Percentiles rank a stretch among this genome's conserved stretches.
These are phyloP conservation scores for Adrianichthys oophorus DNA, from an alignment of 2,797 vertebrate genomes.

Conservation along the genomic window DNA sequence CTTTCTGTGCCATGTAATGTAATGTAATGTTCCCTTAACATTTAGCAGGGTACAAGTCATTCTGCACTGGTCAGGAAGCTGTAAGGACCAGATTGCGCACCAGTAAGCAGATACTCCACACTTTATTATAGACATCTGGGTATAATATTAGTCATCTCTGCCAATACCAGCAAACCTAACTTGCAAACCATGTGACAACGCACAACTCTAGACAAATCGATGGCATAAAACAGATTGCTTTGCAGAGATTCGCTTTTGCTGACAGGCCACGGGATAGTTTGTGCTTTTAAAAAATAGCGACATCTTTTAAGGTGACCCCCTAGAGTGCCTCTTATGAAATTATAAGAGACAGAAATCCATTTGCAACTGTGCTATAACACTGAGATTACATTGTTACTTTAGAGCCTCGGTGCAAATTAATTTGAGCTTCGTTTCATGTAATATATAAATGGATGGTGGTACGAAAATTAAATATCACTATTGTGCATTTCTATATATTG, in stretches of 20 bases:
- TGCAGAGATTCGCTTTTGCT: slow-evolving; percentile 78
- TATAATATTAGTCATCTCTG: slow-evolving; percentile 86
- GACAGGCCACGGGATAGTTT: slow-evolving; percentile 79
- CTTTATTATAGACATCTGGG: slow-evolving; percentile 84
- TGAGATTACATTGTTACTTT: slow-evolving; percentile 86
- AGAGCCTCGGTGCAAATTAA: slow-evolving; percentile 82
- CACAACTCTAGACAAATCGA: slow-evolving; percentile 79
- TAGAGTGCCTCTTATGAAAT: slow-evolving; percentile 82
- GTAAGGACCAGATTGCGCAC: slow-evolving; percentile 71
- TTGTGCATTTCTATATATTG: slow-evolving; percentile 82
- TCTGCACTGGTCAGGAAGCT: slow-evolving; percentile 76
- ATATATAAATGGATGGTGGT: slow-evolving; percentile 83
- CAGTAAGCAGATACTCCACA: slow-evolving; percentile 81
- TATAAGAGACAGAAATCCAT: slow-evolving; percentile 87
- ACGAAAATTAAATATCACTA: slow-evolving; percentile 81
- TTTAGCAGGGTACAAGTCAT: slow-evolving; percentile 78
- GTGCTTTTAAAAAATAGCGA: slow-evolving; percentile 83
- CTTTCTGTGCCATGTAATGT: slow-evolving; percentile 61
- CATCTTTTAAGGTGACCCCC: slow-evolving; percentile 87
- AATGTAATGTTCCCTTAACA: slow-evolving; percentile 77
- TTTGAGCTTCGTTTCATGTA: slow-evolving; percentile 84
- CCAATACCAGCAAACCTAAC: slow-evolving; percentile 79
- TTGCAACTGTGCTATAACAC: slow-evolving; percentile 82
- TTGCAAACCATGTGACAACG: slow-evolving; percentile 77
- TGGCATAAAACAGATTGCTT: slow-evolving; percentile 84